Percentiles rank a stretch among this genome's conserved stretches.
Evolutionary conservation across 2,888 invertebrate genomes (phyloP).

Genomic region (Papilio elwesi): DNA sequence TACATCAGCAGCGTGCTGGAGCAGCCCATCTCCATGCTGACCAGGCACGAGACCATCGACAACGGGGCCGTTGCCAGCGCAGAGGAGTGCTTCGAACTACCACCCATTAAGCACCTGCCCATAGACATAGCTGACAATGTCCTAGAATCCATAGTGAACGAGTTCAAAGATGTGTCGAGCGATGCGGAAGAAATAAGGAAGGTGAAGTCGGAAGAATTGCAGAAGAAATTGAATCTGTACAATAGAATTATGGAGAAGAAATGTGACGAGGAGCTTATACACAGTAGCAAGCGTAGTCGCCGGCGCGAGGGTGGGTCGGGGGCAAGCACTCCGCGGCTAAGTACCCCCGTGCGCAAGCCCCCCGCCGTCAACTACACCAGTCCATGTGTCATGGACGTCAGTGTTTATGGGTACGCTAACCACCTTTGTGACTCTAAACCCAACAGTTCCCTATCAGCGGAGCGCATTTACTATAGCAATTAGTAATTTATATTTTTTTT

Average conservation of each 20-base stretch:
- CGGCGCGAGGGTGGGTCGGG: conserved; percentile 62
- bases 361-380: conserved; percentile 65
- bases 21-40: conserved; percentile 70
- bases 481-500: too few relatives aligned
- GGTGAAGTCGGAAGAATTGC: conserved; percentile 63
- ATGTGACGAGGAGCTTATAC: conserved; percentile 88
- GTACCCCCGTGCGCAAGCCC: conserved; percentile 61
- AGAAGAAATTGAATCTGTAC: conserved; percentile 86
- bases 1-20: conserved; percentile 74
- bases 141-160: conserved; percentile 74
- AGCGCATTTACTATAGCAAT: too few relatives aligned
- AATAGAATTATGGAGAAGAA: conserved; percentile 89
- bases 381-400: conserved; percentile 70
- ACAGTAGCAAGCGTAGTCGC: conserved; percentile 78
- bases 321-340: conserved; percentile 37
- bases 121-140: conserved; percentile 73
- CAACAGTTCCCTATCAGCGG: not conserved
- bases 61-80: conserved; percentile 80
- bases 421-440: too few relatives aligned
- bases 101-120: conserved; percentile 83
- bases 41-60: conserved; percentile 64
- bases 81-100: conserved; percentile 90
- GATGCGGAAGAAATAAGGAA: conserved; percentile 66
- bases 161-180: conserved; percentile 68
- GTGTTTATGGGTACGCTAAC: conserved; percentile 50